These are phyloP conservation scores for Polypedilum vanderplanki DNA, from an alignment of 1,140 invertebrate genomes.

Conservation along the genomic window DNA sequence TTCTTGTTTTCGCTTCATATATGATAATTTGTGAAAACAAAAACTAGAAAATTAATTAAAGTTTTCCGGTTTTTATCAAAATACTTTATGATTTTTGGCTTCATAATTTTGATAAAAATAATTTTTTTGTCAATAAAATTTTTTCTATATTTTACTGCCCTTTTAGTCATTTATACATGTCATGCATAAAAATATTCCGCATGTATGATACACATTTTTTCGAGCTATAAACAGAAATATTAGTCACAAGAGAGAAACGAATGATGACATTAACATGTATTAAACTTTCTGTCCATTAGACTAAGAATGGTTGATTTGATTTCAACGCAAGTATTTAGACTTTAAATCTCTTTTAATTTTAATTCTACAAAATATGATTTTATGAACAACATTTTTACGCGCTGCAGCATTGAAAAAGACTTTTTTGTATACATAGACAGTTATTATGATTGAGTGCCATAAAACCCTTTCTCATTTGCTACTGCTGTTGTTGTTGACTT, in stretches of 20 bases:
- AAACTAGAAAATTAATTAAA: too few relatives aligned
- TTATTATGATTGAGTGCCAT: too few relatives aligned
- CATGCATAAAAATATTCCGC: neutral
- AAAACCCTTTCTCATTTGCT: too few relatives aligned
- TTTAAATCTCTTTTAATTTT: neutral
- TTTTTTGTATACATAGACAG: too few relatives aligned
- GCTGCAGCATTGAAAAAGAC: too few relatives aligned
- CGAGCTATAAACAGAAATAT: neutral
- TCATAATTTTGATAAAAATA: neutral
- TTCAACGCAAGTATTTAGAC: neutral
- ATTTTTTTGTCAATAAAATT: neutral
- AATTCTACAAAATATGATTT: neutral
- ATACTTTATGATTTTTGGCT: neutral
- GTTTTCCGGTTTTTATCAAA: neutral
- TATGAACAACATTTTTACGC: too few relatives aligned
- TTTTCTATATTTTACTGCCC: neutral
- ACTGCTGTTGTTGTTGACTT: too few relatives aligned
- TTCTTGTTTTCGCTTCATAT: too few relatives aligned
- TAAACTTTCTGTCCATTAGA: neutral
- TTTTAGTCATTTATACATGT: neutral
- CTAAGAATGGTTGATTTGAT: conserved; percentile 2
- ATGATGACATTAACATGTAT: neutral
- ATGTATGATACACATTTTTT: neutral
- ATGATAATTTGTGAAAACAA: too few relatives aligned
- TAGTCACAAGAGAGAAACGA: neutral